These are phyloP conservation scores for Trilocha varians DNA, from an alignment of 2,888 invertebrate species.

Conservation along the genomic window DNA sequence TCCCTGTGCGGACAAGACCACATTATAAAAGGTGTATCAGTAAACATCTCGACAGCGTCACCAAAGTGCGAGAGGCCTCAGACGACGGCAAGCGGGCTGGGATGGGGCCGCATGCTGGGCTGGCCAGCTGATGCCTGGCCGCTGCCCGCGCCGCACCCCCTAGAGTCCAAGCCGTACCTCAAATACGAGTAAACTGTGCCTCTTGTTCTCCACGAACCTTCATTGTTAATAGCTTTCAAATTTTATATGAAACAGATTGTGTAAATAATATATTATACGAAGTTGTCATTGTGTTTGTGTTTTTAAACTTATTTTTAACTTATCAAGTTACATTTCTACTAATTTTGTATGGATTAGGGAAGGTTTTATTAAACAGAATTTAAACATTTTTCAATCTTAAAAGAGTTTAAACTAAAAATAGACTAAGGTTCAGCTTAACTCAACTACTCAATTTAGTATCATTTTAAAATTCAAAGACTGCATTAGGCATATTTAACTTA, in stretches of 20 bases:
- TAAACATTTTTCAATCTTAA: neutral
- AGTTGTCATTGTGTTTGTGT: slow-evolving; percentile 18
- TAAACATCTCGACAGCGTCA: slow-evolving; percentile 89
- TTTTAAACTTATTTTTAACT: slow-evolving; percentile 3
- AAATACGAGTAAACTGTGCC: slow-evolving; percentile 51
- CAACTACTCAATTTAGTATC: slow-evolving; percentile 3
- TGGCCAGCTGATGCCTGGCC: slow-evolving; percentile 37
- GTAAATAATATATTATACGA: slow-evolving; percentile 51
- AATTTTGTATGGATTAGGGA: neutral
- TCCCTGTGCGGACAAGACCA: slow-evolving; percentile 87
- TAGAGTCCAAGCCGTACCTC: slow-evolving; percentile 61
- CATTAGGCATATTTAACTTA: neutral
- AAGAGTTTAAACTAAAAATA: neutral
- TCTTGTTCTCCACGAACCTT: slow-evolving; percentile 18
- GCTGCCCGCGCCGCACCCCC: slow-evolving; percentile 23
- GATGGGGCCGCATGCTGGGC: slow-evolving; percentile 12
- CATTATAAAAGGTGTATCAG: slow-evolving; percentile 87
- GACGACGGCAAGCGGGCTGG: slow-evolving; percentile 12
- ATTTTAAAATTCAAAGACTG: slow-evolving; percentile 2
- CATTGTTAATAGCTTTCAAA: slow-evolving; percentile 57
- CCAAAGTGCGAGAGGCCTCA: slow-evolving; percentile 78
- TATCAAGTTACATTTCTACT: neutral
- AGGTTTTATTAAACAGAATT: neutral
- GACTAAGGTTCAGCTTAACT: neutral
- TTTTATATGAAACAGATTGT: slow-evolving; percentile 58